A percentile compares a stretch with the other conserved stretches of the same genome.
phyloP scores from a whole-genome alignment of 2,113 vertebrate genomes.

The Verasper variegatus region DNA sequence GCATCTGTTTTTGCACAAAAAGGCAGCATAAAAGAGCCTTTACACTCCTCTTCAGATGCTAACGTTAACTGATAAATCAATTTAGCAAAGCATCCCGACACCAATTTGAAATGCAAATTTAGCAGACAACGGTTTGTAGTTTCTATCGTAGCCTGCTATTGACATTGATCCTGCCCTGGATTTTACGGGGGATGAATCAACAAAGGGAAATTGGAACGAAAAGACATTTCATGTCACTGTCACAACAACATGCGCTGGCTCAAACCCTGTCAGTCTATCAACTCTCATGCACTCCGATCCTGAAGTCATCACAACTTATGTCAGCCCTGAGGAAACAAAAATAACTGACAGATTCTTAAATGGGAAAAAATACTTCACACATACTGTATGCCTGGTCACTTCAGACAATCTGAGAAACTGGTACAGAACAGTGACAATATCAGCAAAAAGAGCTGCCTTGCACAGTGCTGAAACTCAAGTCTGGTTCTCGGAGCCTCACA shows the following conservation, averaged over 20 bases:
- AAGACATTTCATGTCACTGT: conserved; percentile 13
- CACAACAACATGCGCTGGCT: neutral
- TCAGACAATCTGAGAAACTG: conserved; percentile 42
- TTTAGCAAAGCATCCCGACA: neutral
- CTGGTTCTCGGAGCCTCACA: conserved; percentile 32
- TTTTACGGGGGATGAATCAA: neutral
- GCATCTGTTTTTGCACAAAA: too few species aligned
- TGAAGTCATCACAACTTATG: conserved; percentile 39
- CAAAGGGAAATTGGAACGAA: neutral
- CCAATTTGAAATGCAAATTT: neutral
- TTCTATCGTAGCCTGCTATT: neutral
- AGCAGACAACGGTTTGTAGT: neutral
- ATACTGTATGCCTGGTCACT: conserved; percentile 40
- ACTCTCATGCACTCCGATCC: conserved; percentile 1
- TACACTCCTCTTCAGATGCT: neutral
- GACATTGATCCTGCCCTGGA: neutral
- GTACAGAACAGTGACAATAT: conserved; percentile 31
- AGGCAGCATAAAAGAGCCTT: too few species aligned
- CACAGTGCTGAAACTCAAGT: conserved; percentile 47
- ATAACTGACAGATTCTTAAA: conserved; percentile 61
- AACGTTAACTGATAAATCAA: neutral
- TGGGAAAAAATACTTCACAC: conserved; percentile 25
- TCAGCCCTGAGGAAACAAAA: conserved; percentile 36
- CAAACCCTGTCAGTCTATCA: conserved; percentile 4
- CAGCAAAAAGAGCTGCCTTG: conserved; percentile 31